These are phyloP conservation scores for Scaptodrosophila lebanonensis DNA, from an alignment of 1,140 invertebrate genomes.

Conservation along the genomic window DNA sequence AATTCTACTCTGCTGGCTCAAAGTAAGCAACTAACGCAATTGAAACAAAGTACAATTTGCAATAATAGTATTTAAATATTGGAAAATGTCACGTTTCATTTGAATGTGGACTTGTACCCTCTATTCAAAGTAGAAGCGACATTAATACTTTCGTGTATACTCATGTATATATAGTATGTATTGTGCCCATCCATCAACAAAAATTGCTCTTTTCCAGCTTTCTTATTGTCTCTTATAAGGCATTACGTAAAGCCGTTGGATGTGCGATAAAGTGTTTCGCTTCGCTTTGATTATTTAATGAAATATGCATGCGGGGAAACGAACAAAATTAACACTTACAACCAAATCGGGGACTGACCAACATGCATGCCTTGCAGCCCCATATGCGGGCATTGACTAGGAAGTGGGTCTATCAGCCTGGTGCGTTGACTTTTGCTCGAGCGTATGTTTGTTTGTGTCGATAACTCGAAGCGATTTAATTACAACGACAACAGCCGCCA, in stretches of 20 bases:
- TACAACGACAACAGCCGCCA: slow-evolving; percentile 27
- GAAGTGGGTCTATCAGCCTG: slow-evolving; percentile 19
- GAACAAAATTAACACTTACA: slow-evolving; percentile 21
- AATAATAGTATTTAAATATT: too few relatives aligned
- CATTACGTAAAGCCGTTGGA: slow-evolving; percentile 63
- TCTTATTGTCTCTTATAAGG: slow-evolving; percentile 13
- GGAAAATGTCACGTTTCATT: too few relatives aligned
- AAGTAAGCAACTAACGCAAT: slow-evolving; percentile 12
- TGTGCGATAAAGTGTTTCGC: too few relatives aligned
- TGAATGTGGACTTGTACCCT: too few relatives aligned
- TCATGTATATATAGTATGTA: too few relatives aligned
- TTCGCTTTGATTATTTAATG: slow-evolving; percentile 63
- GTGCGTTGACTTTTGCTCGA: slow-evolving; percentile 45
- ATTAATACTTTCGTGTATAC: too few relatives aligned
- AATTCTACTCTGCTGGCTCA: too few relatives aligned
- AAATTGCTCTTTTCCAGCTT: slow-evolving; percentile 18
- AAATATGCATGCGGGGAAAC: slow-evolving; percentile 57
- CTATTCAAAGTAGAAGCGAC: too few relatives aligned
- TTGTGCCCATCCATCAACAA: too few relatives aligned
- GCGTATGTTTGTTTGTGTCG: too few relatives aligned
- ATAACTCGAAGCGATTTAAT: slow-evolving; percentile 41
- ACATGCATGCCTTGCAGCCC: too few relatives aligned
- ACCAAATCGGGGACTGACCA: background rate
- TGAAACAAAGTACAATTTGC: slow-evolving; percentile 56
- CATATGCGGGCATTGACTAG: slow-evolving; percentile 1